A percentile compares a stretch with the other conserved stretches of the same genome.
Evolutionary conservation across 2,113 vertebrate genomes (phyloP).

Genomic region (Caloenas nicobarica): DNA sequence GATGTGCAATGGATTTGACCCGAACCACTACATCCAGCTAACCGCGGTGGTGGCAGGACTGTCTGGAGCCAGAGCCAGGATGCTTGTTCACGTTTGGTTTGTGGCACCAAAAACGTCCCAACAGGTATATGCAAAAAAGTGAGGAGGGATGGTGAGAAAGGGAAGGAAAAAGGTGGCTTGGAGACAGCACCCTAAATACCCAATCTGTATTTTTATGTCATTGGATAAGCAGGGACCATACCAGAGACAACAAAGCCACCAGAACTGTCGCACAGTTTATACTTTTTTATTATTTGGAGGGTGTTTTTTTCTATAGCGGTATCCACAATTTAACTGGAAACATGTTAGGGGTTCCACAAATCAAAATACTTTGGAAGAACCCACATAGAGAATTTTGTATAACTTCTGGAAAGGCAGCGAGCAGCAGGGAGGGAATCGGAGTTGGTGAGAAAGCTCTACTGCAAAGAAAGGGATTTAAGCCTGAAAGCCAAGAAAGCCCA

Average conservation of each 20-base stretch:
- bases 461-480: not conserved
- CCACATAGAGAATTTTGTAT: not conserved
- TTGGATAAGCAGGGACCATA: not conserved
- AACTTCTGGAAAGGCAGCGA: not conserved
- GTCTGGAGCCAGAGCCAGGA: not conserved
- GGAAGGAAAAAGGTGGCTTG: not conserved
- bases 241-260: not conserved
- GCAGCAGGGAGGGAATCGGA: accelerated
- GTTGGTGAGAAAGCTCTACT: not conserved
- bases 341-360: not conserved
- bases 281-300: not conserved
- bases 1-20: not conserved
- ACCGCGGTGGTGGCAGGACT: not conserved
- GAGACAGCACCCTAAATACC: not conserved
- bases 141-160: not conserved
- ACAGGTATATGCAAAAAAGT: accelerated
- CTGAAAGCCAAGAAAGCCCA: not conserved
- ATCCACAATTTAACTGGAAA: not conserved
- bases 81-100: not conserved
- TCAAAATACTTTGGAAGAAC: not conserved
- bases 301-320: not conserved
- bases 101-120: not conserved
- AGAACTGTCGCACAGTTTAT: not conserved
- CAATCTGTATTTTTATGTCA: not conserved
- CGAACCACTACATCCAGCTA: accelerated